Base-by-base conservation (phyloP, 2,888 invertebrate species). In the Sarcophaga subvicina region DNA sequence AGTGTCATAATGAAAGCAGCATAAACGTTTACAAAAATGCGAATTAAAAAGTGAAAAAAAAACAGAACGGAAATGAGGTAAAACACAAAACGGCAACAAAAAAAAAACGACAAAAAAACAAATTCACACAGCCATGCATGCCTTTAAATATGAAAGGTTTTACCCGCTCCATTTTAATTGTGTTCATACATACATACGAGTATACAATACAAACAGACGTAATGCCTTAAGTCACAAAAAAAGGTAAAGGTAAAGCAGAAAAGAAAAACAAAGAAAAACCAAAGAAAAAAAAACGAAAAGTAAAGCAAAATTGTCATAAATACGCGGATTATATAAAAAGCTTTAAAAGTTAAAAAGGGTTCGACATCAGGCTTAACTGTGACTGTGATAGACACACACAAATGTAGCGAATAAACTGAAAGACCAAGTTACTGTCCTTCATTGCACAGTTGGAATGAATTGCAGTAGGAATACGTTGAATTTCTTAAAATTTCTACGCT, bases 281-380 rank as follows among this genome's bases (percentile, higher is more conserved):
- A 8, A 37, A 37, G 54, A n/a, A 37, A 54, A n/a, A 59, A 59
- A 5, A 59, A 59, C 0, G n/a, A 62, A 62, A n/a, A 62, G 27
- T 10, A 17, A 47, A 62, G 59, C 70, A n/a, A 80, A 70, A 76
- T 20, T 79, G 20, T 79, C 64, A 70, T 81, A 85, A 85, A 85
- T 75, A 82, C 70, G 73, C 69, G 78, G 81, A 85, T 82, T 85
- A 85, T 78, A 70, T 5, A 54, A 49, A 81, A 79, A 80, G 81
- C 69, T 75, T 81, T 79, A 66, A 75, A 82, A 60, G 78, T 79
- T 60, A 70, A 82, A 85, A 79, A 69, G 73, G 69, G 73, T 85
- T 85, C 81, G 49, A 73, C 60, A 66, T 22, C 59, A 81, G 64
- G 72, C 59, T 78, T 73, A 49, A 59, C 22, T 25, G 10, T 66